These are phyloP conservation scores for Ptychochromis oligacanthus DNA, from an alignment of 2,113 vertebrate species.

Conservation along the genomic window DNA sequence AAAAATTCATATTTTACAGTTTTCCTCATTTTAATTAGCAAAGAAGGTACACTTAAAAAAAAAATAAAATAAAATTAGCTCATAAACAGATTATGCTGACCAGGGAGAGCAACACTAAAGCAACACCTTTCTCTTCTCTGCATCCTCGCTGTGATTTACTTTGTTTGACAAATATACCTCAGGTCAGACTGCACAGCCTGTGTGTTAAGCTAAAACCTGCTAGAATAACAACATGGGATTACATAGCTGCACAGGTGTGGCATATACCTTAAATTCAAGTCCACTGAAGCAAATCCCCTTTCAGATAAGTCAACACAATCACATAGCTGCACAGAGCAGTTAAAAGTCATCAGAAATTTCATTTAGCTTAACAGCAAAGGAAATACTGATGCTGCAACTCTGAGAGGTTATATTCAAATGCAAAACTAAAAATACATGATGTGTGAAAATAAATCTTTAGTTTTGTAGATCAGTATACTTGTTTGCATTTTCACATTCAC, in stretches of 20 bases:
- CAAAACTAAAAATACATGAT: neutral
- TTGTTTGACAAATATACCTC: constrained; percentile 72
- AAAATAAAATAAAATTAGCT: neutral
- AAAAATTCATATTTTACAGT: neutral
- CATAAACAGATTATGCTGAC: neutral
- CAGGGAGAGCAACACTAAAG: constrained; percentile 39
- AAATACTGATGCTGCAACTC: neutral
- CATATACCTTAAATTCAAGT: constrained; percentile 67
- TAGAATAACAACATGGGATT: constrained; percentile 75
- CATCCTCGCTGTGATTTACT: constrained; percentile 67
- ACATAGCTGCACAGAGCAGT: constrained; percentile 10
- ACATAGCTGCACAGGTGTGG: constrained; percentile 69
- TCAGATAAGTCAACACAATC: constrained; percentile 66
- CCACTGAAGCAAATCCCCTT: constrained; percentile 69
- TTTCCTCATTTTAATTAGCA: neutral
- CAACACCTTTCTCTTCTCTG: constrained; percentile 51
- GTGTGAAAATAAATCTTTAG: rapidly evolving
- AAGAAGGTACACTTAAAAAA: neutral
- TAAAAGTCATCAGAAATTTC: neutral
- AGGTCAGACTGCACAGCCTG: constrained; percentile 66
- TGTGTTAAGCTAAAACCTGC: constrained; percentile 62
- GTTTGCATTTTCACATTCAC: neutral
- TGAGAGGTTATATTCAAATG: neutral
- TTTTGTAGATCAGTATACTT: neutral
- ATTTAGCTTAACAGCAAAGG: neutral